Evolutionary conservation across 2,797 vertebrate species (phyloP).

Genomic region (Siniperca scherzeri): DNA sequence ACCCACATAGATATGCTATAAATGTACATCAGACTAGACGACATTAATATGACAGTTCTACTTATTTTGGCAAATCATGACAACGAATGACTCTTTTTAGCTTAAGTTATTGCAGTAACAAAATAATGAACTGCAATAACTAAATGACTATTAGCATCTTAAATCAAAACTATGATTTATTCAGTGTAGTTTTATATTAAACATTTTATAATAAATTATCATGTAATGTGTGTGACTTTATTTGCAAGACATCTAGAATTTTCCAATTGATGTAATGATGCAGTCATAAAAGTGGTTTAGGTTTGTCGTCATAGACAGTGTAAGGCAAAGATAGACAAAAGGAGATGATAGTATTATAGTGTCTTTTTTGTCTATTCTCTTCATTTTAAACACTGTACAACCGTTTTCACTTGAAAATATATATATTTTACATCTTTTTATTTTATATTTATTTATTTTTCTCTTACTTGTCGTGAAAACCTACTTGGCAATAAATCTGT

Average conservation of each 20-base stretch:
- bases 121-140: not conserved
- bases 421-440: no score
- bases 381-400: not conserved
- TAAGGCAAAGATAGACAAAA: no score
- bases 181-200: not conserved
- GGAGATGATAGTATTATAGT: not conserved
- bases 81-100: no score
- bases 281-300: no score
- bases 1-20: not conserved
- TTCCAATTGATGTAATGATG: no score
- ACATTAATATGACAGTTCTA: not conserved
- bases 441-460: not conserved
- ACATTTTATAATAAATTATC: not conserved
- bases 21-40: not conserved
- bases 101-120: not conserved
- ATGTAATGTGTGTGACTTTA: not conserved
- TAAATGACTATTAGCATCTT: not conserved
- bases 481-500: not conserved
- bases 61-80: not conserved
- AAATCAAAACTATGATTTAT: not conserved
- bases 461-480: not conserved
- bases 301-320: not conserved
- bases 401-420: not conserved
- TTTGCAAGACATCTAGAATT: not conserved
- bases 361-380: not conserved